Evolutionary conservation across 2,888 invertebrate species (phyloP).

Genomic region (Geotrupes spiniger): DNA sequence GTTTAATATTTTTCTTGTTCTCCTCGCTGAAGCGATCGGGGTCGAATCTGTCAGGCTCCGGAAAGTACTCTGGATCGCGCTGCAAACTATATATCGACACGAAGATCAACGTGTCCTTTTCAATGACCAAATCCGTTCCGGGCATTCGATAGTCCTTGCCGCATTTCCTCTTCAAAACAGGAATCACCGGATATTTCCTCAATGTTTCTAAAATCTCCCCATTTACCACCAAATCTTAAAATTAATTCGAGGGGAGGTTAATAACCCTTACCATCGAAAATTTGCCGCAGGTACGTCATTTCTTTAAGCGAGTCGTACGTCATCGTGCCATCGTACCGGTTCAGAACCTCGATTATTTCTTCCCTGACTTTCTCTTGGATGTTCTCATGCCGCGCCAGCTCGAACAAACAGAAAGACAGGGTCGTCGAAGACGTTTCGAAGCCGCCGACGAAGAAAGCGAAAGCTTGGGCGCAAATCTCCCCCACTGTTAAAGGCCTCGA

Average conservation of each 20-base stretch:
- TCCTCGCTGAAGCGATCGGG: constrained; percentile 36
- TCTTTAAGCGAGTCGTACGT: constrained; percentile 49
- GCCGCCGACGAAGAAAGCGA: constrained; percentile 60
- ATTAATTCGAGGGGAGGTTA: background rate
- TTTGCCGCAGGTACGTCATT: constrained; percentile 51
- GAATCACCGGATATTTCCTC: constrained; percentile 42
- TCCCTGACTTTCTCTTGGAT: constrained; percentile 49
- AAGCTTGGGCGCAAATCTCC: constrained; percentile 52
- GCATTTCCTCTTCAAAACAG: constrained; percentile 28
- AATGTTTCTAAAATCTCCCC: constrained; percentile 41
- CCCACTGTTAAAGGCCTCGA: constrained; percentile 28
- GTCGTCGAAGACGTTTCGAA: constrained; percentile 61
- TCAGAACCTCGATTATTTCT: constrained; percentile 41
- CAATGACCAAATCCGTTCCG: constrained; percentile 36
- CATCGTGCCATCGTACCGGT: constrained; percentile 39
- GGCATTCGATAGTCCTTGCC: constrained; percentile 38
- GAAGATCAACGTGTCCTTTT: constrained; percentile 38
- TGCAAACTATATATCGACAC: constrained; percentile 38
- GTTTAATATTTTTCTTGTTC: constrained; percentile 25
- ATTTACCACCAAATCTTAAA: constrained; percentile 1
- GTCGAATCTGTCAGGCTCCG: constrained; percentile 34
- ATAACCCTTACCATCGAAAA: constrained; percentile 15
- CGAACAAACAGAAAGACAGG: constrained; percentile 55
- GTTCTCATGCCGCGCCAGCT: constrained; percentile 49
- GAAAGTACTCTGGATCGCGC: constrained; percentile 36